Evolutionary conservation across 2,888 invertebrate genomes (phyloP).

Genomic region (Phortica okadai): DNA sequence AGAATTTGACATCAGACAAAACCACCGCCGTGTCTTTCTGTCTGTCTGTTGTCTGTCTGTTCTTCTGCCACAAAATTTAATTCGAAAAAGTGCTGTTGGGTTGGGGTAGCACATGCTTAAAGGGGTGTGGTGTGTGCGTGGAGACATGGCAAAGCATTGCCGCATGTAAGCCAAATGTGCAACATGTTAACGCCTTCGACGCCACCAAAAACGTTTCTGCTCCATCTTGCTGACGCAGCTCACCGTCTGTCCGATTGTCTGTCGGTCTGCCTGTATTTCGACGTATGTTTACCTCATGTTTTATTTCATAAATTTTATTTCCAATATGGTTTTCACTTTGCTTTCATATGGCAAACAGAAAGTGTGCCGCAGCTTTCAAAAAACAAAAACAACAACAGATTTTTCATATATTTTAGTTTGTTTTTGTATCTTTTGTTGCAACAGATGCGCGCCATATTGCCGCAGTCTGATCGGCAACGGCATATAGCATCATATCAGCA

Average conservation of each 20-base stretch:
- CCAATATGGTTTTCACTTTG: conserved; percentile 15
- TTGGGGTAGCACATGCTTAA: background rate
- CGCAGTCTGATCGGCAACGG: conserved; percentile 28
- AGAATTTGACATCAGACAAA: conserved; percentile 23
- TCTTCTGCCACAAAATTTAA: too few relatives aligned
- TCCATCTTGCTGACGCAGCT: background rate
- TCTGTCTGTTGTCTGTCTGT: background rate
- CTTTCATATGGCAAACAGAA: conserved; percentile 6
- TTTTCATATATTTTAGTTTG: background rate
- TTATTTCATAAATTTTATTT: conserved; percentile 33
- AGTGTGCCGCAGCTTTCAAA: conserved; percentile 5
- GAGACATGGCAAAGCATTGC: background rate
- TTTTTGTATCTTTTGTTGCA: conserved; percentile 8
- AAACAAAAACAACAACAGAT: background rate
- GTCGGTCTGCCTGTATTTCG: background rate
- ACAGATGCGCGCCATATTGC: conserved; percentile 72
- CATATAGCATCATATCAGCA: conserved; percentile 1
- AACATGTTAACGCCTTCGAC: background rate
- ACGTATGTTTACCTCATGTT: conserved; percentile 30
- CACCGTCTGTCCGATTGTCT: background rate
- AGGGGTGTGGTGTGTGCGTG: conserved; percentile 6
- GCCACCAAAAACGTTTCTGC: background rate
- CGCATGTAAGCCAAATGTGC: background rate
- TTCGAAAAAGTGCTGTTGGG: background rate
- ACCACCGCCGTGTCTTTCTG: background rate